phyloP scores from a whole-genome alignment of 2,113 vertebrate genomes.

The Orthonyx spaldingii region DNA sequence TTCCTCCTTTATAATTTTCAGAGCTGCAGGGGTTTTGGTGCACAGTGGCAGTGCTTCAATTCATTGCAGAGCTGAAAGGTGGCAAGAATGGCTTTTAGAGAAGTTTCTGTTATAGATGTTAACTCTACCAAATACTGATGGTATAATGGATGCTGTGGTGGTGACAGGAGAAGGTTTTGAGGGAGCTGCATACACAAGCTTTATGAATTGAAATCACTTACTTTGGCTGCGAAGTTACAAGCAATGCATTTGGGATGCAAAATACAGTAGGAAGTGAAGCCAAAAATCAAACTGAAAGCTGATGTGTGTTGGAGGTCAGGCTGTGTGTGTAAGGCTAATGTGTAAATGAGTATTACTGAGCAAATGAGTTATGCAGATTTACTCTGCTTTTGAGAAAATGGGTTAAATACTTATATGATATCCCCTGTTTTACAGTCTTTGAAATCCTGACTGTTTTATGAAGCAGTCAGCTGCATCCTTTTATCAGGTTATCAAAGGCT shows the following conservation, averaged over 20 bases:
- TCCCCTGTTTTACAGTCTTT: background rate
- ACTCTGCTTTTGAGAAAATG: background rate
- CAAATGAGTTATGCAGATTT: conserved; percentile 18
- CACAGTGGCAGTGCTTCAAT: background rate
- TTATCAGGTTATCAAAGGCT: conserved; percentile 18
- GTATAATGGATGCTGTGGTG: background rate
- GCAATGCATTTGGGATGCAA: background rate
- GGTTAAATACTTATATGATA: background rate
- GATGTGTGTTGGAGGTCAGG: background rate
- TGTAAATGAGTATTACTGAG: background rate
- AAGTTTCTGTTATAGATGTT: background rate
- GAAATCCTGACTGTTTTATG: conserved; percentile 9
- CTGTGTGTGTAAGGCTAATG: background rate
- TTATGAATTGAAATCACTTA: background rate
- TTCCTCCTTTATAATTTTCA: background rate
- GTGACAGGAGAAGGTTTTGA: background rate
- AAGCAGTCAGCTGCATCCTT: conserved; percentile 20
- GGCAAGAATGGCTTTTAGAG: background rate
- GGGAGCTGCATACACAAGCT: background rate
- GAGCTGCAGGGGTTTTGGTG: background rate
- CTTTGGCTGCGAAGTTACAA: background rate
- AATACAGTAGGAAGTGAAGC: background rate
- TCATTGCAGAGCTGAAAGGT: background rate
- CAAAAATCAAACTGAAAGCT: background rate
- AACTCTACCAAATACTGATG: background rate